phyloP scores from a whole-genome alignment of 2,797 vertebrate species.

The Myripristis jacobus region DNA sequence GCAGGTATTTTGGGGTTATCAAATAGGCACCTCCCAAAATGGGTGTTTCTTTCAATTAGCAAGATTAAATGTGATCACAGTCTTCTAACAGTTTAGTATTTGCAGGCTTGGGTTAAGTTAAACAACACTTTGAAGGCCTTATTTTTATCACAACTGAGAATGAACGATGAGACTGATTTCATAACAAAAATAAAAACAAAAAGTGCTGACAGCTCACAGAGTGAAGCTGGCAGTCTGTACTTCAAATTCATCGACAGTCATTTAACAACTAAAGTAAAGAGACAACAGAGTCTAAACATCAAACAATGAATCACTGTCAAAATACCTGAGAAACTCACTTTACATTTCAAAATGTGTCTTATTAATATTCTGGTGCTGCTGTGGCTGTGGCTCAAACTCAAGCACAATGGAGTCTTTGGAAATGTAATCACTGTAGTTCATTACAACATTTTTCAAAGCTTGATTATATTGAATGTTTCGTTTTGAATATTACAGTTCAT shows the following conservation, averaged over 20 bases:
- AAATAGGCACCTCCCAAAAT: too few species aligned
- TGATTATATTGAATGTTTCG: not conserved
- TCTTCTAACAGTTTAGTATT: not conserved
- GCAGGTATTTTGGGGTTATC: too few species aligned
- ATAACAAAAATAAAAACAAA: too few species aligned
- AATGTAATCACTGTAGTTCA: not conserved
- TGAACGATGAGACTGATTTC: not conserved
- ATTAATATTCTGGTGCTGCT: not conserved
- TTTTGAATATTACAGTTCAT: not conserved
- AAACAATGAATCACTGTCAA: not conserved
- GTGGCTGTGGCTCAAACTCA: too few species aligned
- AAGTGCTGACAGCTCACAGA: not conserved
- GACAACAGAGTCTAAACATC: not conserved
- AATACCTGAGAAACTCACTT: not conserved
- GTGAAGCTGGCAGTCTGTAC: not conserved
- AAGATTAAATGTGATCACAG: too few species aligned
- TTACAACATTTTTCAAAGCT: not conserved
- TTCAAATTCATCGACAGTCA: not conserved
- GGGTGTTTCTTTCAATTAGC: too few species aligned
- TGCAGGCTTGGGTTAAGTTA: not conserved
- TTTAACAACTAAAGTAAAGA: not conserved
- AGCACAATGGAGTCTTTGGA: too few species aligned
- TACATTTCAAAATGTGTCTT: not conserved
- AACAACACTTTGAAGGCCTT: not conserved
- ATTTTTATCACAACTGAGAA: not conserved